These are phyloP conservation scores for Cyanistes caeruleus DNA, from an alignment of 2,113 vertebrate species.

Conservation along the genomic window DNA sequence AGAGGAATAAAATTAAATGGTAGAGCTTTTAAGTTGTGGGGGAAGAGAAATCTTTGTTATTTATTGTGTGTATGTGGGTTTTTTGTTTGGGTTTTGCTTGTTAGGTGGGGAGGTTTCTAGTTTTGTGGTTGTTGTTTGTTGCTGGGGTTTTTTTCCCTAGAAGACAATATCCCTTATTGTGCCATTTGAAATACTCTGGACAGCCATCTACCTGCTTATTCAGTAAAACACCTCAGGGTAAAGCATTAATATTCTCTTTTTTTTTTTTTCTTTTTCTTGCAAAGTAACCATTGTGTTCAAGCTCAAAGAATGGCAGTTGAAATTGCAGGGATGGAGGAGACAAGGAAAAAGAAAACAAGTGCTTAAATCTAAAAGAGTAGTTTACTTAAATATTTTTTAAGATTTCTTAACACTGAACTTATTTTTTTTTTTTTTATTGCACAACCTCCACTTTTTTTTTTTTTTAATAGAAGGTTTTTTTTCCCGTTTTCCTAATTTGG, in stretches of 20 bases:
- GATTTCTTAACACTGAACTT: not conserved
- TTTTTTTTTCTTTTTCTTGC: not conserved
- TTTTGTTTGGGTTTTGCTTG: not conserved
- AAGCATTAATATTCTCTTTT: not conserved
- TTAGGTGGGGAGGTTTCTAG: not conserved
- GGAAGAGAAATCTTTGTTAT: not conserved
- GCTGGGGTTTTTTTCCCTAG: not conserved
- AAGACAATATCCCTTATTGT: not conserved
- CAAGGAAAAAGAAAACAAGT: not conserved
- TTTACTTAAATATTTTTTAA: not conserved
- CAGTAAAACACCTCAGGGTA: not conserved
- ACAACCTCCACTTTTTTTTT: not conserved
- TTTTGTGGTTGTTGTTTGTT: not conserved
- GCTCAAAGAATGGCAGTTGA: not conserved
- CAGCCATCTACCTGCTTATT: not conserved
- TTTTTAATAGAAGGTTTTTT: not conserved
- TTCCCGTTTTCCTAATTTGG: not conserved
- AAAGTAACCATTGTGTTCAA: not conserved
- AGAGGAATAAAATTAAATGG: not conserved
- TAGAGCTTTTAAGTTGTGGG: not conserved
- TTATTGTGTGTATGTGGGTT: not conserved
- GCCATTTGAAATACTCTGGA: not conserved
- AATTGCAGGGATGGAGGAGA: not conserved
- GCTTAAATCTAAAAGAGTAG: not conserved
- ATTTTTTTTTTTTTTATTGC: not conserved